These are phyloP conservation scores for Aegotheles bennettii DNA, from an alignment of 2,113 vertebrate species.

Conservation along the genomic window DNA sequence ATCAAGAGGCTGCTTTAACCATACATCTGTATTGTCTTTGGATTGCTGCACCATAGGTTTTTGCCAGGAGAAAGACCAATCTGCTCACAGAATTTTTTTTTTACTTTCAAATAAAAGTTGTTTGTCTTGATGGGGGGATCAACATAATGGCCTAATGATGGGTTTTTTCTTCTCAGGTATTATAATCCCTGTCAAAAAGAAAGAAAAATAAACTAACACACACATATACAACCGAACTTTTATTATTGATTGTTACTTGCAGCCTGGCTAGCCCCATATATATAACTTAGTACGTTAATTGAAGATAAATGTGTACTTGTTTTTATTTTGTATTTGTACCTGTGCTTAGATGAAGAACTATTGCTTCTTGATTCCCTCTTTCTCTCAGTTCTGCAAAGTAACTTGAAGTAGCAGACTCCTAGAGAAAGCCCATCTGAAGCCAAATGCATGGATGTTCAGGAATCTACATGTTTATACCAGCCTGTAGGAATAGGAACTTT, in stretches of 20 bases:
- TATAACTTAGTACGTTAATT: not conserved
- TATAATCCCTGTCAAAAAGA: not conserved
- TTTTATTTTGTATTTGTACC: not conserved
- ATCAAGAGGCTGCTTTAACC: conserved; percentile 65
- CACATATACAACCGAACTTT: fast-evolving
- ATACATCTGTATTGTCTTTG: not conserved
- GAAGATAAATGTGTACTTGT: not conserved
- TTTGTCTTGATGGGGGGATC: not conserved
- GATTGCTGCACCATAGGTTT: not conserved
- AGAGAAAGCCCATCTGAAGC: not conserved
- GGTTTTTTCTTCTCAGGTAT: not conserved
- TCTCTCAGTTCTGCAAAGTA: not conserved
- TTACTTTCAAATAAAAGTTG: conserved; percentile 51
- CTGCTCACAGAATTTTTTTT: conserved; percentile 9
- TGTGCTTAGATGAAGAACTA: not conserved
- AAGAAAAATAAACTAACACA: not conserved
- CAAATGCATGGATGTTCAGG: not conserved
- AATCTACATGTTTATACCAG: not conserved
- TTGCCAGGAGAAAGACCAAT: conserved; percentile 10
- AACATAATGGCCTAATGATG: not conserved
- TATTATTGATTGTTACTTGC: not conserved
- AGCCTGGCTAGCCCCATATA: not conserved
- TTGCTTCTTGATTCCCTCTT: not conserved
- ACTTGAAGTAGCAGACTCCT: not conserved
- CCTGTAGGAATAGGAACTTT: not conserved